These are phyloP conservation scores for Tetranychus piercei DNA, from an alignment of 2,888 invertebrate genomes.

Conservation along the genomic window DNA sequence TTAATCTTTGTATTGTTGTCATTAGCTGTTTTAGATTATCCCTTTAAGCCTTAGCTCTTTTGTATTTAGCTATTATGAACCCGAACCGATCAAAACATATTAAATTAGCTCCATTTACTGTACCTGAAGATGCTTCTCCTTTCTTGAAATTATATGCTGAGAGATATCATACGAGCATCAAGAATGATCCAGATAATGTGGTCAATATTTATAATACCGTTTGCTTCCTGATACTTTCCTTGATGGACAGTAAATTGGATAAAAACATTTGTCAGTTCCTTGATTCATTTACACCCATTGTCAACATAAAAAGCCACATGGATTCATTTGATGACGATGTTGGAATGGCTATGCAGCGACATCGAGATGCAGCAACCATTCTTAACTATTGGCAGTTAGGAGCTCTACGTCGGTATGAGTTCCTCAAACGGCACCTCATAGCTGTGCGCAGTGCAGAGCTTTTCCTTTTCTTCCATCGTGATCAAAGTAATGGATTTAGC, in stretches of 20 bases:
- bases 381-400: conserved; percentile 5
- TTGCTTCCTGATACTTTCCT: neutral
- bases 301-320: neutral
- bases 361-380: neutral
- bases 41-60: too few species aligned
- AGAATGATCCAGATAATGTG: neutral
- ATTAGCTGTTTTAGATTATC: too few species aligned
- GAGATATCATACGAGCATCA: neutral
- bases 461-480: neutral
- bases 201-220: neutral
- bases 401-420: neutral
- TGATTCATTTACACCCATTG: neutral
- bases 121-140: neutral
- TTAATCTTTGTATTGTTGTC: too few species aligned
- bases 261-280: neutral
- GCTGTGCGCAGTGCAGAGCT: neutral
- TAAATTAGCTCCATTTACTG: neutral
- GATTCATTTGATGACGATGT: neutral
- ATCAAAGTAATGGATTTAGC: neutral
- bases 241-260: neutral
- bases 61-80: too few species aligned
- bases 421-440: neutral
- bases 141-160: neutral
- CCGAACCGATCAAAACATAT: neutral
- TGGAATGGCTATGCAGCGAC: neutral